Base-by-base conservation (phyloP, 2,888 invertebrate genomes). In the Ashinkailepas kermadecensis region DNA sequence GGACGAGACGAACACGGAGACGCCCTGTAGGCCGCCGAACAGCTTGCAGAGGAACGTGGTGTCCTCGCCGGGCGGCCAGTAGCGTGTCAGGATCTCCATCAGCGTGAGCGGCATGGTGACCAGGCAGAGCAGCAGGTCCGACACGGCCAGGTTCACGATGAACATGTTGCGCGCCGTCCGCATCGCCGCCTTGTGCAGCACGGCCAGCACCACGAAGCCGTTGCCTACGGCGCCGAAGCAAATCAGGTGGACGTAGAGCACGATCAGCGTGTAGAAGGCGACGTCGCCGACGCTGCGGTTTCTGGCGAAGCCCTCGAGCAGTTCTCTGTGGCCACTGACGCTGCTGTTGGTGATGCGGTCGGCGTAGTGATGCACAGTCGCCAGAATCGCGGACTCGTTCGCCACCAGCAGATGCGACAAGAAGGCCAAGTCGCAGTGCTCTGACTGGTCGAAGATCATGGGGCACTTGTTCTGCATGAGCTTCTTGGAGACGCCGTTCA, bases 131-230 rank as follows among this genome's bases (percentile, higher is more conserved):
- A 95, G 90, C 67, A 95, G 90, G 88, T 96, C 96, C 1, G 86
- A 86, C 54, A 94, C 91, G 6, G 96, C 96, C 86, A 97, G 89
- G 89, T 97, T 97, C 81, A 94, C 92, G 85, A 97, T 96, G 88
- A 96, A 95, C 89, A 96, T 93, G 89, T 97, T 95, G n/a, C 96
- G 88, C 0, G 95, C 94, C 21, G 95, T 96, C 67, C 96, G 89
- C 96, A 97, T 97, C 81, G 92, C 91, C 25, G 94, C 92, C 87
- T 96, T 96, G 83, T 94, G 90, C 21, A 94, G 91, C 81, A 97
- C 94, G 58, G 90, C 90, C 82, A 88, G 87, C 83, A 96, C 95
- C 85, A 96, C 96, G 79, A 97, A 89, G 15, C 92, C 92, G 88
- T 96, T 97, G 79, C 96, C 96, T 81, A 93, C 89, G 6, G 94